Base-by-base conservation (phyloP, 1,140 invertebrate species). In the Halesus radiatus region DNA sequence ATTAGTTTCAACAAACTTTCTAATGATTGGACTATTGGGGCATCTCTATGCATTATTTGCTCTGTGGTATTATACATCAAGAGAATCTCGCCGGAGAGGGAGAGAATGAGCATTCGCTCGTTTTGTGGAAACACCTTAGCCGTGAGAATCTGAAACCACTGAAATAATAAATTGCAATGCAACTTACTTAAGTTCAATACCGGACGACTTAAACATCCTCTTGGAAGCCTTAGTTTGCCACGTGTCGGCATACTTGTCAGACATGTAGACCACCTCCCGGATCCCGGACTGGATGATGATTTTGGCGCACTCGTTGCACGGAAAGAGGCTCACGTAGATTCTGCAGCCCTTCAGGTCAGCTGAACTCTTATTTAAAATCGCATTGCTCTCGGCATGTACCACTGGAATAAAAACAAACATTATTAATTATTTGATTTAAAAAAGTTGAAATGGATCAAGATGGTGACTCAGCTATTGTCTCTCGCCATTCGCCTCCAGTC, bases 301-400 rank as follows among this genome's bases (percentile, higher is more conserved):
- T 90, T 99, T 99, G 0, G 98, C 96, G 91, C 98, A 99, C 88
- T 98, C 97, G 86, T 98, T 98, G 85, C 98, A 99, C 0, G 98
- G 98, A 88, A 98, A 99, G 7, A 97, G 86, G 0, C 92, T 94
- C 0, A 97, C 95, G 87, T 98, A 99, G 1, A 99, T 92, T 0
- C 91, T 93, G 85, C 96, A 98, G 80, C 93, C 91, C 84, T 93
- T 93, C 0, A 98, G 87, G 89, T 95, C 92, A 0, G 91, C 88
- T 3, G 91, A 90, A 86, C 97, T 98, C 87, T 95, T 97, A 86
- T 99, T 99, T 1, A 99, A 84, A 79, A 99, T 96, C 13, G 98
- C 98, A 91, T 99, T 99, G 87, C 98, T 91, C 90, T 99, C 98
- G 37, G 98, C 98, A 90, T 99, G 98, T 83, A 97, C 98, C 0